A percentile compares a stretch with the other conserved stretches of the same genome.
Conservation (phyloP, 2,888 invertebrate genomes). For the Cephus rjabovi region DNA sequence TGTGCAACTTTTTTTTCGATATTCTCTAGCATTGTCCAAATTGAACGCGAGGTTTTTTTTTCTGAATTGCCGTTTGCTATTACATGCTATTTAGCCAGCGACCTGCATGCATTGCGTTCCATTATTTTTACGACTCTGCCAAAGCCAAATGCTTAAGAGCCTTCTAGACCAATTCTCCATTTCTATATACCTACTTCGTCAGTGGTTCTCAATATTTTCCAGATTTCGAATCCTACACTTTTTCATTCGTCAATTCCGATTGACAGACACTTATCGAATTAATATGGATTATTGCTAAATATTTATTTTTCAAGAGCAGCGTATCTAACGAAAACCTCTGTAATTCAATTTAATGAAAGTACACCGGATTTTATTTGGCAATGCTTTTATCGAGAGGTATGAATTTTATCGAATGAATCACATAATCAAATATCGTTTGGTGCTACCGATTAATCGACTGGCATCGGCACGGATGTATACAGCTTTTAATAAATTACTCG, state of each 20-base stretch:
- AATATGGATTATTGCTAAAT: neutral
- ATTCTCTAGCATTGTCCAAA: neutral
- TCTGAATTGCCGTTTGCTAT: constrained; percentile 45
- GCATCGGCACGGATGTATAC: neutral
- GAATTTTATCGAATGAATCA: neutral
- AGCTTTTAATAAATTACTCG: neutral
- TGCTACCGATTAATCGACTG: neutral
- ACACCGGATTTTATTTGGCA: neutral
- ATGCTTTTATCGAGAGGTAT: neutral
- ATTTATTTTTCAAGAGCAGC: neutral
- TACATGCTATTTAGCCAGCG: constrained; percentile 60
- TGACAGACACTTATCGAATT: neutral
- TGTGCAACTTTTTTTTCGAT: neutral
- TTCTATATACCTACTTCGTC: constrained; percentile 33
- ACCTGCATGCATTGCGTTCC: constrained; percentile 51
- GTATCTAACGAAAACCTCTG: neutral
- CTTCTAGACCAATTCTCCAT: constrained; percentile 43
- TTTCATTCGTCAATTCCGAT: neutral
- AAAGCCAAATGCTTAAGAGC: constrained; percentile 53
- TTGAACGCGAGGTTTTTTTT: constrained; percentile 15
- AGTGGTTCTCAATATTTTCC: constrained; percentile 35
- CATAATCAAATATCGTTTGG: neutral
- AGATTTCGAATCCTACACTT: neutral
- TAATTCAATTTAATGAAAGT: neutral
- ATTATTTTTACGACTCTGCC: constrained; percentile 62